Percentiles rank a stretch among this genome's conserved stretches.
Conservation (phyloP, 2,888 invertebrate genomes). For the Pegoplata infirma region DNA sequence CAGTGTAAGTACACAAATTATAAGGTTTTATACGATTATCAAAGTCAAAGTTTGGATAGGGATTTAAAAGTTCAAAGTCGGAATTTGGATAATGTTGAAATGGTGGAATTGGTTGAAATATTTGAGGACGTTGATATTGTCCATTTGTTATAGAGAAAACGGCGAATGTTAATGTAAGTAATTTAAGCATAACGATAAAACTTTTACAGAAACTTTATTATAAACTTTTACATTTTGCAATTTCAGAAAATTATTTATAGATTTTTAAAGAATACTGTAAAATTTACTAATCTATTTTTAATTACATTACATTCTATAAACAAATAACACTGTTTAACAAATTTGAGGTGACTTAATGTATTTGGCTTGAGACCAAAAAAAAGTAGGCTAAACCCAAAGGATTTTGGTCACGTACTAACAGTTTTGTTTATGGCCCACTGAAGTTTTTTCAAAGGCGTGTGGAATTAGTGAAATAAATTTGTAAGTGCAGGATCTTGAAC, state of each 20-base stretch:
- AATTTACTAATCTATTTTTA: conserved; percentile 45
- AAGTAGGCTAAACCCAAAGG: too few relatives aligned
- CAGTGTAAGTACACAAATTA: conserved; percentile 54
- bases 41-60: background rate
- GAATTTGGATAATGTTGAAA: background rate
- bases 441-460: too few relatives aligned
- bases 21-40: background rate
- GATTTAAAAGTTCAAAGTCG: too few relatives aligned
- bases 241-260: conserved; percentile 45
- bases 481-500: too few relatives aligned
- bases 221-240: background rate
- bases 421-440: too few relatives aligned
- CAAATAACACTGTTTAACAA: too few relatives aligned
- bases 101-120: conserved; percentile 7
- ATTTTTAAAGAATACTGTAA: background rate
- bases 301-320: conserved; percentile 7
- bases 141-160: conserved; percentile 12
- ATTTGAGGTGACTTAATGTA: too few relatives aligned
- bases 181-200: conserved; percentile 15
- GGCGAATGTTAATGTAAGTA: conserved; percentile 7
- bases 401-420: too few relatives aligned
- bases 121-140: conserved; percentile 2
- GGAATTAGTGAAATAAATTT: too few relatives aligned
- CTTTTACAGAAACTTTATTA: background rate
- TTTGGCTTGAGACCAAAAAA: too few relatives aligned